phyloP scores from a whole-genome alignment of 1,140 invertebrate genomes.

The Heliconius eleuchia region DNA sequence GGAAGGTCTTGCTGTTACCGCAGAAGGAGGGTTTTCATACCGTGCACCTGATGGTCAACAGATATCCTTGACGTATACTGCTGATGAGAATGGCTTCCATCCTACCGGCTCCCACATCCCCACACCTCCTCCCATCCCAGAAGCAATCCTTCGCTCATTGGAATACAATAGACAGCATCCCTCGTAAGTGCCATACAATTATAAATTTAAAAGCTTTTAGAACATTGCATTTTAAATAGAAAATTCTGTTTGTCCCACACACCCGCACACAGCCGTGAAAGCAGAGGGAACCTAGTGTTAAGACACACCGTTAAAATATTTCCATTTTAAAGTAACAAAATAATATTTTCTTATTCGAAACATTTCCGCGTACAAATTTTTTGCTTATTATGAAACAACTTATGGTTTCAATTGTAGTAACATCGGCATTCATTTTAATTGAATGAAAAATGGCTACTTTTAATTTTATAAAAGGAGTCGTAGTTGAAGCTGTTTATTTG shows the following conservation, averaged over 20 bases:
- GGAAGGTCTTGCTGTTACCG: constrained; percentile 83
- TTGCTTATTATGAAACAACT: constrained; percentile 26
- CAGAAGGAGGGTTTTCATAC: constrained; percentile 87
- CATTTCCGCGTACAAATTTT: constrained; percentile 27
- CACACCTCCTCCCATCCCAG: constrained; percentile 89
- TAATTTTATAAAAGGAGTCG: not conserved
- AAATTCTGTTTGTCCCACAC: too few relatives aligned
- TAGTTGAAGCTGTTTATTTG: too few relatives aligned
- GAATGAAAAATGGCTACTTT: not conserved
- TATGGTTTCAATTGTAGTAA: not conserved
- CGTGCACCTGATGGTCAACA: constrained; percentile 87
- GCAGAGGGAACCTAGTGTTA: too few relatives aligned
- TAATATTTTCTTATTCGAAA: constrained; percentile 27
- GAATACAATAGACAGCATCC: constrained; percentile 68
- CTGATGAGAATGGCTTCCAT: constrained; percentile 90
- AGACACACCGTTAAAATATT: not conserved
- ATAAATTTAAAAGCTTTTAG: not conserved
- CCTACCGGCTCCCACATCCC: constrained; percentile 88
- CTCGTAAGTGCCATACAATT: constrained; percentile 54
- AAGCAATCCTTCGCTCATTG: constrained; percentile 70
- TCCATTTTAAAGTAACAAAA: constrained; percentile 30
- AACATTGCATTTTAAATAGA: too few relatives aligned
- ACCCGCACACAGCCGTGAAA: too few relatives aligned
- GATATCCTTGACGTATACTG: constrained; percentile 87
- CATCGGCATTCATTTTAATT: constrained; percentile 17